Evolutionary conservation across 2,113 vertebrate genomes (phyloP), one percentile per base, ranked within the genome.

Genomic region (Cervus canadensis): DNA sequence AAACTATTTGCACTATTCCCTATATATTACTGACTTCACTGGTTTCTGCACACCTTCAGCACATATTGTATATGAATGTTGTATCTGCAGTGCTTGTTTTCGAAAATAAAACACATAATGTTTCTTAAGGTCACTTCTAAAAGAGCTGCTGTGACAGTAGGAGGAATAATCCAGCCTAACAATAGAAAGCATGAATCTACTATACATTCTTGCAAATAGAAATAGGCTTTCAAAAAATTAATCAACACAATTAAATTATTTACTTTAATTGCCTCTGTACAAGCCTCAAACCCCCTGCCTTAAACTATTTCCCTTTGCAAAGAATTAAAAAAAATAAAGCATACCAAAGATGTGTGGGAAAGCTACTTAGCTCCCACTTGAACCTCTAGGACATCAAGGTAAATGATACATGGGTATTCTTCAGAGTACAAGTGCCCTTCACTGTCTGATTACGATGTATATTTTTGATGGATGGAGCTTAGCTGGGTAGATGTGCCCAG

Each of bases 121-220:
- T 85, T 97, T 96, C 74, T 96, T 95, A 98, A 98, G 76, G 26
- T 97, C 93, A 87, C 87, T 98, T 98, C 91, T 93, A 71, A 81
- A 97, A 97, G 81, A 87, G 93, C 74, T 89, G 62, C 90, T 97
- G 52, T 93, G 96, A 88, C 6, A 57, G 60, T 97, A 60, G 79
- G 74, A 94, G 85, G 87, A 95, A 67, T 97, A 48, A 96, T 85
- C 71, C 62, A 82, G 12, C 2, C 6, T 83, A 85, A 91, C 94
- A 76, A 50, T 87, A 88, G 81, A 96, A 83, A 94, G 12, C 59
- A 59, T 12, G 64, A 26, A 59, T 76, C 50, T 79, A 59, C 64
- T 82, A 0, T 60, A 28, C 57, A 43, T 94, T 97, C 91, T 89
- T 96, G 85, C n/a, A 82, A 92, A 62, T 43, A 87, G 85, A 92